Evolutionary conservation across 1,140 invertebrate genomes (phyloP).

Genomic region (Pogonognathellus flavescens): DNA sequence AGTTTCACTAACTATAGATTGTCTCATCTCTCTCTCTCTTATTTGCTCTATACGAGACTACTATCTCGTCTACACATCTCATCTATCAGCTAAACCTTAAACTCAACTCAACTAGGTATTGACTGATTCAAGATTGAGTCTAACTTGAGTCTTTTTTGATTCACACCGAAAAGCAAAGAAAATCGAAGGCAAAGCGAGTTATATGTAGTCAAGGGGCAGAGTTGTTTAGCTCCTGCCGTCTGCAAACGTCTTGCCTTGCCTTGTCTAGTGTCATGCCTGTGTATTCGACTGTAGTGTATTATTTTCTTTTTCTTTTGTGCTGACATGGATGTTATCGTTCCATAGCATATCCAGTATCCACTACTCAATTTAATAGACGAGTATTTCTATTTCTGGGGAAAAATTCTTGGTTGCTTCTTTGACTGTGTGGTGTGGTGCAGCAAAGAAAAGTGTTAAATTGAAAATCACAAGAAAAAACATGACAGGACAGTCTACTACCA

Average conservation of each 20-base stretch:
- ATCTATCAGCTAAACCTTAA: neutral
- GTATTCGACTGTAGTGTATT: conserved; percentile 1
- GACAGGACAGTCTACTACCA: conserved; percentile 3
- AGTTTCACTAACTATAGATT: conserved; percentile 47
- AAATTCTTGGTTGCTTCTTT: neutral
- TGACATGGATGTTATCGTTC: conserved; percentile 44
- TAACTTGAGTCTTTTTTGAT: neutral
- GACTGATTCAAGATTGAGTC: neutral
- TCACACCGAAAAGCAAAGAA: neutral
- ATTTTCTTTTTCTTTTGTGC: conserved; percentile 27
- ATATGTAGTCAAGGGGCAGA: neutral
- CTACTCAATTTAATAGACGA: no score
- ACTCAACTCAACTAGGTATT: neutral
- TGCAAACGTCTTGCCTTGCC: neutral
- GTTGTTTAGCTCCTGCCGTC: conserved; percentile 9
- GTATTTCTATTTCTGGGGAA: no score
- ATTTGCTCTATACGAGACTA: neutral
- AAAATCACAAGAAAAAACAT: conserved; percentile 48
- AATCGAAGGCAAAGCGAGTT: neutral
- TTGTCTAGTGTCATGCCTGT: neutral
- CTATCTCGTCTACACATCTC: neutral
- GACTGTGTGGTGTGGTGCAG: neutral
- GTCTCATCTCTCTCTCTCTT: conserved; percentile 14
- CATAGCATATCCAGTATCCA: no score
- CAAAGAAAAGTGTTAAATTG: conserved; percentile 46